phyloP scores from a whole-genome alignment of 2,797 vertebrate species.

The Chloroceryle amazona region DNA sequence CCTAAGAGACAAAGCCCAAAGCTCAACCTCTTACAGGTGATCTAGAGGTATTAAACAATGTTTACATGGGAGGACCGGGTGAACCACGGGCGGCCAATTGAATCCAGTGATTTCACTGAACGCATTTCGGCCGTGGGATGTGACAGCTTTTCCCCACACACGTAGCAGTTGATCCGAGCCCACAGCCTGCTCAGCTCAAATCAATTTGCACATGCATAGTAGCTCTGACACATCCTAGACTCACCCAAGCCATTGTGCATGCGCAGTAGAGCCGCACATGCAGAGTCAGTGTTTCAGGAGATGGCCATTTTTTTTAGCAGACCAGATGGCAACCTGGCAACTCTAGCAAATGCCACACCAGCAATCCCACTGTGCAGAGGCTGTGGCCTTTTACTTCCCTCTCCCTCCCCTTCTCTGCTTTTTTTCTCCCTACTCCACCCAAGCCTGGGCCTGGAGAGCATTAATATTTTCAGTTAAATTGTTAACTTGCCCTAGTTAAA shows the following conservation, averaged over 20 bases:
- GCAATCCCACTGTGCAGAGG: background rate
- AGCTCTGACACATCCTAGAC: conserved; percentile 44
- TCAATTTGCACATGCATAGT: conserved; percentile 6
- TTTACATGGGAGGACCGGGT: background rate
- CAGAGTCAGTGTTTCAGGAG: background rate
- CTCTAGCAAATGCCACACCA: conserved; percentile 39
- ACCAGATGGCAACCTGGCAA: conserved; percentile 71
- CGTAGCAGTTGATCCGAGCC: background rate
- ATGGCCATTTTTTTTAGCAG: conserved; percentile 35
- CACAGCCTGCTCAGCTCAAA: background rate
- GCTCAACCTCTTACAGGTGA: background rate
- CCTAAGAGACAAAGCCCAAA: background rate
- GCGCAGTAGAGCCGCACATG: background rate
- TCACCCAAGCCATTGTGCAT: background rate
- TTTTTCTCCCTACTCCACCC: conserved; percentile 2
- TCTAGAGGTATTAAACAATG: fast-evolving
- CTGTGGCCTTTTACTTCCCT: background rate
- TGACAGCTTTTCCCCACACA: background rate
- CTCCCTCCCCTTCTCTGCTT: background rate
- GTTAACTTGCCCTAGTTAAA: background rate
- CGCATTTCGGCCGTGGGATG: background rate
- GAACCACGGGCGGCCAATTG: fast-evolving
- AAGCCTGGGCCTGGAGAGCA: background rate
- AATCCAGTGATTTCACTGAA: fast-evolving
- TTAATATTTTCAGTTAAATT: background rate